Evolutionary conservation across 2,113 vertebrate species (phyloP), one percentile per base, ranked within the genome.

Genomic region (Ameiurus melas): DNA sequence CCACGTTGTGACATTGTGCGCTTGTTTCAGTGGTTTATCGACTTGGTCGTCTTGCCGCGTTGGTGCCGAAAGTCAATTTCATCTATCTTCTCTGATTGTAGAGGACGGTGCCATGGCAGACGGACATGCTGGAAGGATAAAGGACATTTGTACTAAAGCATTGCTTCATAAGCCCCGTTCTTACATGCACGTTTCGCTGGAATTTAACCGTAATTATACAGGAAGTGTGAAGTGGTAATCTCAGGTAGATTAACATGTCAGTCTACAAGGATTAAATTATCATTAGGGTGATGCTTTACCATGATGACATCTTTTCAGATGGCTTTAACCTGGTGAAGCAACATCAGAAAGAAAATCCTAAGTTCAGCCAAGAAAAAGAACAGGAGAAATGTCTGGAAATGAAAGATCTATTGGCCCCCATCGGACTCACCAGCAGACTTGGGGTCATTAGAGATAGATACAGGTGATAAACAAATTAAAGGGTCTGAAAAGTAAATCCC

Each of bases 61-160:
- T 53, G 43, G 43, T 36, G 25, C 78, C 57, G 16, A 66, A 64
- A 9, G 8, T 64, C n/a, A 60, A n/a, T 20, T 27, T 51, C 36
- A 75, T 78, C 71, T 30, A 7, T 51, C 73, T 33, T 64, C 51
- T 14, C 36, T 77, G 55, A 60, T 77, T 62, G 25, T 55, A 7
- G 20, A 36, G 75, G 78, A 86, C 53, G 39, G 91, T 89, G 62
- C 84, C 70, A 71, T 88, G 91, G 90, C 88, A 91, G 90, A 90
- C 90, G 86, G 53, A 84, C 71, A 89, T 87, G 83, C 73, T 55
- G 79, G 36, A 57, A 90, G 89, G 92, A 60, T 82, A 57, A 81
- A 33, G n/a, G 14, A 30, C 77, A 19, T n/a, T 55, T 55, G 19
- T 58, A 19, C 53, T 13, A 73, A 62, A 66, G 58, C 82, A 4